A percentile compares a stretch with the other conserved stretches of the same genome.
Conservation (phyloP, 2,888 invertebrate genomes). For the Neocrepidodera transversa region DNA sequence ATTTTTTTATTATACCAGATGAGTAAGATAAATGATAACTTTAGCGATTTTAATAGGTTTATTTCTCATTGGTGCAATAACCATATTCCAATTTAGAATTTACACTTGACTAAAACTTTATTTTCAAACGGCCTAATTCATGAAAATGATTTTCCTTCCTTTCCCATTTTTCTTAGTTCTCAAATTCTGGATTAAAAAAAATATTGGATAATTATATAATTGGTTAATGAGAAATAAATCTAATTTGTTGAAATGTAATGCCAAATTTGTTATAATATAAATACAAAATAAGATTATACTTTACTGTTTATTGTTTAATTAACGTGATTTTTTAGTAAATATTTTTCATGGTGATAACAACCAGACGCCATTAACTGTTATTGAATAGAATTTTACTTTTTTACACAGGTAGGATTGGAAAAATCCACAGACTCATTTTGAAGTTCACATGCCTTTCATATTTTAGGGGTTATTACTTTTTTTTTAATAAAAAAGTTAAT, state of each 20-base stretch:
- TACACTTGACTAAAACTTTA: no score
- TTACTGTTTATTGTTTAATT: not conserved
- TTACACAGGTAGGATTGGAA: not conserved
- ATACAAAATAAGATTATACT: not conserved
- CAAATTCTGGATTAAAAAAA: no score
- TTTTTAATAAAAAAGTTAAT: not conserved
- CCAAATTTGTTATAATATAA: not conserved
- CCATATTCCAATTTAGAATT: no score
- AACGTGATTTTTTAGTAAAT: not conserved
- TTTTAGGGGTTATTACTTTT: not conserved
- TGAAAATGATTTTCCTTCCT: no score
- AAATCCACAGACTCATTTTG: not conserved
- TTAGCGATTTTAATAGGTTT: no score
- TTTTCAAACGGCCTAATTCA: no score
- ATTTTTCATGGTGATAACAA: conserved; percentile 2
- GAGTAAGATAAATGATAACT: no score
- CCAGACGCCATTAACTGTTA: not conserved
- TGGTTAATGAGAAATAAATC: not conserved
- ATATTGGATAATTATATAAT: no score
- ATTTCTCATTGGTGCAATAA: no score
- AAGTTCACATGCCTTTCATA: conserved; percentile 1
- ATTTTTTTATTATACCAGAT: no score
- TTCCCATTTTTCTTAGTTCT: no score
- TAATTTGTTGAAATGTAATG: not conserved
- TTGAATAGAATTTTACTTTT: not conserved